These are phyloP conservation scores for Lagorchestes hirsutus DNA, from an alignment of 2,797 vertebrate species.

Conservation along the genomic window DNA sequence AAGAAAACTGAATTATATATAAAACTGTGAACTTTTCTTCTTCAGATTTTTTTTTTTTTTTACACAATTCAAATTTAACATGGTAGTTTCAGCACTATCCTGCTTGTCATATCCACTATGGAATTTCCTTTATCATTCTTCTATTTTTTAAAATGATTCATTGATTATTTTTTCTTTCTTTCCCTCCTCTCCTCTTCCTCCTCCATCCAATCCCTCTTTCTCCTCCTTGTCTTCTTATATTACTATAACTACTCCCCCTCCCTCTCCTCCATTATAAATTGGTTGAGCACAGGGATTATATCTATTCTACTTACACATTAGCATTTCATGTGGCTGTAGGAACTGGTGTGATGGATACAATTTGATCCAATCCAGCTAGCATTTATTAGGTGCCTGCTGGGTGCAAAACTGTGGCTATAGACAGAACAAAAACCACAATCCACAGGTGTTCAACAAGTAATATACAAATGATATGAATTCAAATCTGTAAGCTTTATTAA, in stretches of 20 bases:
- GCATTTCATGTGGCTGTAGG: neutral
- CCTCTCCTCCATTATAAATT: neutral
- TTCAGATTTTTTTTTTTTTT: neutral
- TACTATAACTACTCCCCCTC: neutral
- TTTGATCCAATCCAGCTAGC: neutral
- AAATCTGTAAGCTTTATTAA: neutral
- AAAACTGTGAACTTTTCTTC: neutral
- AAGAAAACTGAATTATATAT: neutral
- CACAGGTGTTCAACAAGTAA: neutral
- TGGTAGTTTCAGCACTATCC: no score
- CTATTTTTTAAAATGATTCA: neutral
- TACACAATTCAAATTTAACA: no score
- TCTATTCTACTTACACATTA: neutral
- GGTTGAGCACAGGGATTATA: neutral
- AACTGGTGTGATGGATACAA: neutral
- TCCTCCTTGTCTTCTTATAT: neutral
- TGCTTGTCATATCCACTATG: no score
- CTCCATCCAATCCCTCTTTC: neutral
- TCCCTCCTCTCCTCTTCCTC: no score
- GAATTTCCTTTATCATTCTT: no score
- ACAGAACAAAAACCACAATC: neutral
- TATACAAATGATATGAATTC: neutral
- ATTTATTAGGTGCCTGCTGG: neutral
- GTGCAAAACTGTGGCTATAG: neutral
- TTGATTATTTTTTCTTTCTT: neutral